A percentile compares a stretch with the other conserved stretches of the same genome.
Conservation (phyloP, 2,113 vertebrate species). For the Ciconia stormi region DNA sequence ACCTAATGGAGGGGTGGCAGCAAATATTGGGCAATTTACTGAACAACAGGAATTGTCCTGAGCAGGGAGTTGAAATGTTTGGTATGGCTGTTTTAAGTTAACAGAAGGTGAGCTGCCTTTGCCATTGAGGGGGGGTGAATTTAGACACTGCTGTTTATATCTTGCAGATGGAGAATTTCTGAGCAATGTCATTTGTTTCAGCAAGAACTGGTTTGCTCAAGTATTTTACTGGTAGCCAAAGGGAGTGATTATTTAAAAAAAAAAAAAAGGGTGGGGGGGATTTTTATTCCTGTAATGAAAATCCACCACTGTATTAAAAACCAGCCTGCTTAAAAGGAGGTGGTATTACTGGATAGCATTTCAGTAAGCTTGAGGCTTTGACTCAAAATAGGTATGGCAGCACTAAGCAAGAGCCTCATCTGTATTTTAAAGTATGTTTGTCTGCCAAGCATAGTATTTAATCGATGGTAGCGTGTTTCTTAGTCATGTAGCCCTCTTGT, state of each 20-base stretch:
- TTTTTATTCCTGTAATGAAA: not conserved
- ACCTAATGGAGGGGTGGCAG: not conserved
- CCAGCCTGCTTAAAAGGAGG: not conserved
- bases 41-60: not conserved
- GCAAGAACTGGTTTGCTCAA: not conserved
- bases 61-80: not conserved
- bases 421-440: conserved; percentile 1
- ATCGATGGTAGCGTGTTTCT: not conserved
- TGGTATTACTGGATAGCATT: not conserved
- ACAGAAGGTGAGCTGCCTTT: not conserved
- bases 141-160: not conserved
- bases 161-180: not conserved
- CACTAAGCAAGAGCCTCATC: not conserved
- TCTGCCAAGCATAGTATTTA: conserved; percentile 3
- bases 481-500: conserved; percentile 29
- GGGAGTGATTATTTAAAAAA: not conserved
- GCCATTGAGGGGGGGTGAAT: not conserved
- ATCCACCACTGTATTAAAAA: not conserved
- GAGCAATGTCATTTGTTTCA: not conserved
- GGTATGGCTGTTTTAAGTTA: not conserved
- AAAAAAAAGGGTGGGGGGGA: not conserved
- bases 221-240: not conserved
- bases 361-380: not conserved
- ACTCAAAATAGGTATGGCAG: conserved; percentile 13
- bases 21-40: not conserved